Percentiles rank a stretch among this genome's conserved stretches.
Conservation (phyloP, 2,113 vertebrate species). For the Malurus melanocephalus region DNA sequence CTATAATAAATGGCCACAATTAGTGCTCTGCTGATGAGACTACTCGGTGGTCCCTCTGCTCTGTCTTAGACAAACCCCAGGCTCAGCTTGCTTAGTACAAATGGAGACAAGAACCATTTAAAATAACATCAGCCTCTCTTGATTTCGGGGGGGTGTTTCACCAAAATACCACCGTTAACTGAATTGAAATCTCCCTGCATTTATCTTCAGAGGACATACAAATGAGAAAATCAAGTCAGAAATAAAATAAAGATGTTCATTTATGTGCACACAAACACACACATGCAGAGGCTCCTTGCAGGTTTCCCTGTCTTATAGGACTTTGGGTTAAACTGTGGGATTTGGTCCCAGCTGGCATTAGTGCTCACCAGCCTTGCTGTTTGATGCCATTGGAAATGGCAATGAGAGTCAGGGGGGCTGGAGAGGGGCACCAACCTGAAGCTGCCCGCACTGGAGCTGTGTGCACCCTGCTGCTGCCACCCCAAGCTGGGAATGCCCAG, state of each 20-base stretch:
- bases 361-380: neutral
- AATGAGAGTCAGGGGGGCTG: too few relatives aligned
- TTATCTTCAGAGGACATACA: slow-evolving; percentile 11
- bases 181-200: neutral
- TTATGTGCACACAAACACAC: neutral
- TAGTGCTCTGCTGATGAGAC: slow-evolving; percentile 79
- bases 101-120: slow-evolving; percentile 34
- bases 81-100: slow-evolving; percentile 38
- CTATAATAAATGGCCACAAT: slow-evolving; percentile 84
- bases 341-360: neutral
- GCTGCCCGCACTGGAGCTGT: accelerated
- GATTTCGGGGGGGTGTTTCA: slow-evolving; percentile 10
- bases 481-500: accelerated
- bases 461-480: neutral
- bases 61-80: slow-evolving; percentile 73
- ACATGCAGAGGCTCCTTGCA: neutral
- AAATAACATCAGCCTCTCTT: slow-evolving; percentile 39
- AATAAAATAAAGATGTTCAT: neutral
- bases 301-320: neutral
- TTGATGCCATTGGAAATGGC: neutral
- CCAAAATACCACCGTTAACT: neutral
- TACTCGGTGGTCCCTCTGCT: slow-evolving; percentile 81
- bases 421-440: neutral
- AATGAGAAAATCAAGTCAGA: neutral
- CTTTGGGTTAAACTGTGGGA: neutral